Evolutionary conservation across 1,140 invertebrate genomes (phyloP).

Genomic region (Cyrtorhinus lividipennis): DNA sequence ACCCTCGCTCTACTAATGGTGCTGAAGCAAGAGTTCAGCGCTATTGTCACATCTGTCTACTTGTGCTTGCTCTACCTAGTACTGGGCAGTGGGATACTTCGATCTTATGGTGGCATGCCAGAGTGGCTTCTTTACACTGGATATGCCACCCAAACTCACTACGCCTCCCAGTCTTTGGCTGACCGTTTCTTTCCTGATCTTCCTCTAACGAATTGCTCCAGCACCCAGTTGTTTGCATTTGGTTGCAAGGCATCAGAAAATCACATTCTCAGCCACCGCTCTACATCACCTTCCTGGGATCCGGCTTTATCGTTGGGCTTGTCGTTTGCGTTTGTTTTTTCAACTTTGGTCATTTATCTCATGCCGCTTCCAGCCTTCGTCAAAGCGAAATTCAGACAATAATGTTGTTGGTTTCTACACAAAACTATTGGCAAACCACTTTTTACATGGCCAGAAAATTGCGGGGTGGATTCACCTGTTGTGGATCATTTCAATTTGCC

Average conservation of each 20-base stretch:
- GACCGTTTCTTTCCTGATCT: constrained; percentile 46
- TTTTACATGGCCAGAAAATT: too few relatives aligned
- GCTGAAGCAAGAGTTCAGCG: constrained; percentile 57
- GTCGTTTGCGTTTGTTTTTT: constrained; percentile 56
- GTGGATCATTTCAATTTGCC: too few relatives aligned
- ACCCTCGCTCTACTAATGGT: constrained; percentile 67
- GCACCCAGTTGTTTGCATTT: constrained; percentile 21
- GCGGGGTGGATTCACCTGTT: too few relatives aligned
- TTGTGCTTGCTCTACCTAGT: constrained; percentile 50
- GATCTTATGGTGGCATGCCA: constrained; percentile 43
- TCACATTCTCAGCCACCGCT: constrained; percentile 44
- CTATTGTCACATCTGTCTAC: constrained; percentile 59
- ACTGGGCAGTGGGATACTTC: constrained; percentile 61
- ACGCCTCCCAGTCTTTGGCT: constrained; percentile 47
- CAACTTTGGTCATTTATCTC: constrained; percentile 73
- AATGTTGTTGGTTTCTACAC: too few relatives aligned
- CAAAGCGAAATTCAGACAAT: constrained; percentile 79
- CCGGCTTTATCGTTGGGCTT: constrained; percentile 67
- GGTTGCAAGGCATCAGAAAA: constrained; percentile 57
- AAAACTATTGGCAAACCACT: too few relatives aligned
- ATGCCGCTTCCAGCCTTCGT: constrained; percentile 72
- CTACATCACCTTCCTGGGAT: constrained; percentile 52
- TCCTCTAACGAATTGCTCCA: constrained; percentile 8
- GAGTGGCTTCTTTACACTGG: constrained; percentile 68
- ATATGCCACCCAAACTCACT: constrained; percentile 58